Evolutionary conservation across 2,888 invertebrate species (phyloP).

Genomic region (Lasioglossum leucozonium): DNA sequence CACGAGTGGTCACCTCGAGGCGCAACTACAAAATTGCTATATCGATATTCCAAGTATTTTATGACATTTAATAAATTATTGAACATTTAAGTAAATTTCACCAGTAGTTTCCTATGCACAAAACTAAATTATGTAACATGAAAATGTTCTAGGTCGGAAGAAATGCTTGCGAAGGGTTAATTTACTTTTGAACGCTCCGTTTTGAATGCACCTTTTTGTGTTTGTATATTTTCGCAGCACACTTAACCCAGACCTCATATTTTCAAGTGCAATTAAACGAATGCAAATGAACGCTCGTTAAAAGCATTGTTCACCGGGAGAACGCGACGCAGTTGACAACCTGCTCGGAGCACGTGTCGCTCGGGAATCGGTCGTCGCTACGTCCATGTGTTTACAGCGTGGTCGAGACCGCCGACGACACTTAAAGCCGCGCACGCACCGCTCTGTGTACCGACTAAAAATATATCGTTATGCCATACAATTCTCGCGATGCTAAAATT

Average conservation of each 20-base stretch:
- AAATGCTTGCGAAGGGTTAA: too few relatives aligned
- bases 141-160: too few relatives aligned
- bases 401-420: constrained; percentile 3
- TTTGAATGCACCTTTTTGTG: neutral
- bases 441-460: constrained; percentile 51
- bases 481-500: constrained; percentile 56
- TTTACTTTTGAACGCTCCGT: neutral
- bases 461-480: constrained; percentile 58
- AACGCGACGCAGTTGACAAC: neutral
- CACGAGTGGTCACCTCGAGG: too few relatives aligned
- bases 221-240: neutral
- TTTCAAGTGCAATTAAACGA: neutral
- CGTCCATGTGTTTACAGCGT: constrained; percentile 26
- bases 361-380: neutral
- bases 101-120: too few relatives aligned
- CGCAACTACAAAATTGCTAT: too few relatives aligned
- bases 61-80: too few relatives aligned
- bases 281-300: neutral
- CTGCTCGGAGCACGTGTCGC: constrained; percentile 46
- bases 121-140: too few relatives aligned
- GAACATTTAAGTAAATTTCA: too few relatives aligned
- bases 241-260: neutral
- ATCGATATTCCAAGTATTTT: too few relatives aligned
- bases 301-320: neutral
- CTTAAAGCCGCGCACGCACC: constrained; percentile 19